phyloP scores from a whole-genome alignment of 2,888 invertebrate genomes.

The Cephonodes hylas region DNA sequence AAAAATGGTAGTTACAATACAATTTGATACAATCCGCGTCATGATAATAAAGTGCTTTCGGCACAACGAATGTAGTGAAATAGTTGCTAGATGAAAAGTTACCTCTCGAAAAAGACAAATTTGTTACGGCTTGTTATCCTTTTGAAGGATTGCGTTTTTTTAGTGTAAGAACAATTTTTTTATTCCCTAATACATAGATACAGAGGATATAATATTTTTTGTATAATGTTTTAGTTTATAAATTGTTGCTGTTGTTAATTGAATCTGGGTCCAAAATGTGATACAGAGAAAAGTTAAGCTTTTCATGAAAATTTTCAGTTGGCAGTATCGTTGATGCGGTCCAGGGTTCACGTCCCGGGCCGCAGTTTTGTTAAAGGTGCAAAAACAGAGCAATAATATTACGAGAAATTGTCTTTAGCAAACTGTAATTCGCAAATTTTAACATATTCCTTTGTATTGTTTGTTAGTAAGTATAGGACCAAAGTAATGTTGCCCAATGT shows the following conservation, averaged over 20 bases:
- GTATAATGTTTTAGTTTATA: constrained; percentile 66
- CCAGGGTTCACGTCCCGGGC: background rate
- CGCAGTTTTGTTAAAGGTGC: background rate
- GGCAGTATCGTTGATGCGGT: background rate
- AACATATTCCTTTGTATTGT: constrained; percentile 10
- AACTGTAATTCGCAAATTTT: background rate
- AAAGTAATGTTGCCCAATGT: constrained; percentile 37
- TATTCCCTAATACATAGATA: constrained; percentile 55
- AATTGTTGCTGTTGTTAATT: constrained; percentile 63
- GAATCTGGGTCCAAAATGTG: constrained; percentile 72
- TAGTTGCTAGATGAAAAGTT: constrained; percentile 61
- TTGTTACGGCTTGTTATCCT: constrained; percentile 77
- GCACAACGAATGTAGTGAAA: constrained; percentile 64
- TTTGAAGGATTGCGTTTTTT: constrained; percentile 69
- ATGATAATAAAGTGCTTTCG: constrained; percentile 4
- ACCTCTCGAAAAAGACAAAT: constrained; percentile 72
- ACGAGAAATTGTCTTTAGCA: constrained; percentile 8
- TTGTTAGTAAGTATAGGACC: constrained; percentile 41
- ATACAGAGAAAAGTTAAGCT: constrained; percentile 21
- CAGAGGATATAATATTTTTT: constrained; percentile 64
- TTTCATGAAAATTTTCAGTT: constrained; percentile 11
- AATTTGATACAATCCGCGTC: background rate
- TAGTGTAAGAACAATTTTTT: constrained; percentile 65
- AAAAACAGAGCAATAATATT: constrained; percentile 11
- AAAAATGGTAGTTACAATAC: background rate